phyloP scores from a whole-genome alignment of 2,113 vertebrate species.

The Zosterops lateralis region DNA sequence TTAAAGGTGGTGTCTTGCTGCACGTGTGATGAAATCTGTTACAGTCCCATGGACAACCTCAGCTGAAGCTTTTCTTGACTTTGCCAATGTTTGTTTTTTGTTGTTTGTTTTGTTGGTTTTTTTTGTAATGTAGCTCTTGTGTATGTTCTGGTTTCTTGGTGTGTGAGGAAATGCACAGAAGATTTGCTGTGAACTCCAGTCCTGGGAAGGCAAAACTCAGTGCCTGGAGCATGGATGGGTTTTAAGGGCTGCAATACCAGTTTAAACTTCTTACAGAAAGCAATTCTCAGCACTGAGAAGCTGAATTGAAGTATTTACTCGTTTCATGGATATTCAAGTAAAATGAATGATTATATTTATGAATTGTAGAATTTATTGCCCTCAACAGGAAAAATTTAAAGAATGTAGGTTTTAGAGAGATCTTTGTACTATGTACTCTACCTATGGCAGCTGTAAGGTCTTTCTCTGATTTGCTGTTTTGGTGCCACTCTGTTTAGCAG shows the following conservation, averaged over 20 bases:
- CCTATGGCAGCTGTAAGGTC: background rate
- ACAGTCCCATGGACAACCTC: background rate
- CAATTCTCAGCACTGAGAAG: background rate
- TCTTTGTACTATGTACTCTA: background rate
- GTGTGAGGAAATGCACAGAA: background rate
- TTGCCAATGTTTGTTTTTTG: background rate
- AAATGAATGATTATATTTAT: background rate
- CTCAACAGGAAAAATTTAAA: background rate
- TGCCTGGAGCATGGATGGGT: background rate
- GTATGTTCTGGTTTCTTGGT: background rate
- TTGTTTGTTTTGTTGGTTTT: background rate
- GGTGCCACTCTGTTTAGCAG: background rate
- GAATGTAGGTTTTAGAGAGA: background rate
- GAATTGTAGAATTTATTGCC: background rate
- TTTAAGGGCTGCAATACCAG: background rate
- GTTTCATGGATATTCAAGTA: slow-evolving; percentile 1
- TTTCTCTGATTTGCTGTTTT: background rate
- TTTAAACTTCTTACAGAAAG: background rate
- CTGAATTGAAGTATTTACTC: background rate
- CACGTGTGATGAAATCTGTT: background rate
- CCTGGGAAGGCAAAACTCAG: background rate
- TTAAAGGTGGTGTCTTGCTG: background rate
- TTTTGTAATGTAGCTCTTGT: background rate
- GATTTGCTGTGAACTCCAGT: background rate
- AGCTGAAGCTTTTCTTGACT: background rate